Percentiles rank a stretch among this genome's conserved stretches.
phyloP scores from a whole-genome alignment of 2,888 invertebrate genomes.

The Choreutis nemorana region DNA sequence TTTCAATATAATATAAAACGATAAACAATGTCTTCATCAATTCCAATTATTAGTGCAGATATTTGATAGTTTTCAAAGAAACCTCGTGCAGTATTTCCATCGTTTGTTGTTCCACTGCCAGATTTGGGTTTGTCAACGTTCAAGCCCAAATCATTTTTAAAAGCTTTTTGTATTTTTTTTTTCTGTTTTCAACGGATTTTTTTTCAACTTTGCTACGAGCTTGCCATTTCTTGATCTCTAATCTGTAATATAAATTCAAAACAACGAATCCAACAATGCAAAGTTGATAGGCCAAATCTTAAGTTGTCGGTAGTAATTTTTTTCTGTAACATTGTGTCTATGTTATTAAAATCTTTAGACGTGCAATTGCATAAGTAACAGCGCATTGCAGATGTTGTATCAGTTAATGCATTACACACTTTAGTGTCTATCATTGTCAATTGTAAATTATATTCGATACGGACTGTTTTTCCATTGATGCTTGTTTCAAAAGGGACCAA shows the following conservation, averaged over 20 bases:
- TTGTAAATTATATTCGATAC: constrained; percentile 10
- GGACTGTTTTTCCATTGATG: constrained; percentile 6
- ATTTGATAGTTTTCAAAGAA: constrained; percentile 6
- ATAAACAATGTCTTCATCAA: constrained; percentile 6
- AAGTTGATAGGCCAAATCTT: constrained; percentile 12
- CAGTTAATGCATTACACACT: constrained; percentile 12
- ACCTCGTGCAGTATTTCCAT: no score
- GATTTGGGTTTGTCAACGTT: constrained; percentile 1
- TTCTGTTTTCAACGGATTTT: constrained; percentile 8
- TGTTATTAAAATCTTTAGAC: constrained; percentile 13
- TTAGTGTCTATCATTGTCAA: constrained; percentile 17
- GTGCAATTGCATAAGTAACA: constrained; percentile 10
- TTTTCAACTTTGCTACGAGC: constrained; percentile 12
- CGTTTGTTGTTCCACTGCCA: constrained; percentile 2
- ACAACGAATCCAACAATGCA: constrained; percentile 16
- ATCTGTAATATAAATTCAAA: constrained; percentile 15
- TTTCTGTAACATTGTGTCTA: constrained; percentile 11
- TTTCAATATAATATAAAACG: constrained; percentile 7
- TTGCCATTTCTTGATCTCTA: constrained; percentile 13
- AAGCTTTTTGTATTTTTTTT: constrained; percentile 10
- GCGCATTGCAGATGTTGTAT: constrained; percentile 10
- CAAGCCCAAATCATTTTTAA: constrained; percentile 9
- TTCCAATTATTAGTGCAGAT: constrained; percentile 4
- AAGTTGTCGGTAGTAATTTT: constrained; percentile 9
- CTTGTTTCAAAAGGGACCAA: constrained; percentile 1